Evolutionary conservation across 2,113 vertebrate genomes (phyloP), one percentile per base, ranked within the genome.

Genomic region (Xiphophorus couchianus): DNA sequence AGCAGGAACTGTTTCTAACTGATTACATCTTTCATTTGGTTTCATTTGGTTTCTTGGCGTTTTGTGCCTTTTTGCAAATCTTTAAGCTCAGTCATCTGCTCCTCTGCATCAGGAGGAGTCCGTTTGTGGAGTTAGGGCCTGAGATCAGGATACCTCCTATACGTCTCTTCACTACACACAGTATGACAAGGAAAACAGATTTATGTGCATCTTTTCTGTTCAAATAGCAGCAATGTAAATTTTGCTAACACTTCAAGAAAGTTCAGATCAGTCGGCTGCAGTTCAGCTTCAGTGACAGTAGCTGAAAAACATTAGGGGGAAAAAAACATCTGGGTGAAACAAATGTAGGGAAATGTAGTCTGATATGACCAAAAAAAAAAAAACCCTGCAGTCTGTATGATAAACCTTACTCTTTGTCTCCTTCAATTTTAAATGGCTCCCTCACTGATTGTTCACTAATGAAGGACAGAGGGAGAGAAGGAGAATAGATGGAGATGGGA

Each of bases 391-490:
- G 72, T 37, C 54, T 42, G 27, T 64, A 67, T 65, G 68, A 29
- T 60, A 42, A 39, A 69, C 68, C 68, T 19, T 70, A 25, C 51
- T 8, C 42, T 70, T 51, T 70, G 22, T 35, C 39, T 69, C 30
- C 11, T 61, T 62, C 75, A 31, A 8, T 66, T 42, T 31, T 78
- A 68, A 83, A 73, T 66, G 71, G 29, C 22, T 66, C 73, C 0
- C 58, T 69, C 63, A 78, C 70, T 86, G 88, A 89, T 89, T 27
- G 74, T 12, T 69, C 76, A 10, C 81, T 87, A 82, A 84, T 77
- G 88, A 85, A 84, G 77, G 51, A 67, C 13, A 14, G 70, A 61
- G 64, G 28, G 51, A 58, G 51, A 74, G 71, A 33, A 51, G 39
- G 48, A 51, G 48, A 67, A 44, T 67, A 19, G 28, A 68, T 22